Conservation (phyloP, 2,797 vertebrate genomes). For the Lerista edwardsae region DNA sequence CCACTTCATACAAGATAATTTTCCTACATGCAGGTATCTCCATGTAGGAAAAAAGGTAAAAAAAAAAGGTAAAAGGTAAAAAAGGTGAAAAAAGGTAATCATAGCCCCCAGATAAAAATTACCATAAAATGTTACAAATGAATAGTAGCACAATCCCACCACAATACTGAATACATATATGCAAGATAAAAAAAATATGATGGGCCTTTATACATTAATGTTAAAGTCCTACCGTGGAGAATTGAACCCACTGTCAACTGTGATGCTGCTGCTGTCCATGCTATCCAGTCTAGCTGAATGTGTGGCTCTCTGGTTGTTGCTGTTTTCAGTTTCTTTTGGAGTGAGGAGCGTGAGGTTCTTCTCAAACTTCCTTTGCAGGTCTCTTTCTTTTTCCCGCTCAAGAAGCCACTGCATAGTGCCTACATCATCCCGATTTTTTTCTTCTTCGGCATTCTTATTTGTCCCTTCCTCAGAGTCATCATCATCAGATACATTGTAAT, state of each 20-base stretch:
- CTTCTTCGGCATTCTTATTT: slow-evolving; percentile 87
- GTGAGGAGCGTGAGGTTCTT: slow-evolving; percentile 95
- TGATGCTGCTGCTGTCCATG: slow-evolving; percentile 99
- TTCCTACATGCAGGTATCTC: not conserved
- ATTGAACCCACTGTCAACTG: slow-evolving; percentile 99
- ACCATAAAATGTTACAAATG: slow-evolving; percentile 61
- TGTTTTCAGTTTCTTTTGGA: slow-evolving; percentile 95
- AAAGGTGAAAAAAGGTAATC: too few relatives aligned
- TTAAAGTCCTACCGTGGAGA: slow-evolving; percentile 92
- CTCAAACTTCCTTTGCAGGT: slow-evolving; percentile 96
- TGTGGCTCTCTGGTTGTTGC: slow-evolving; percentile 91
- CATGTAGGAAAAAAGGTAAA: not conserved
- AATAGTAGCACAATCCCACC: slow-evolving; percentile 8
- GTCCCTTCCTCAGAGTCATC: slow-evolving; percentile 92
- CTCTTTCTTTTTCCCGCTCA: slow-evolving; percentile 93
- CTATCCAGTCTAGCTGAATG: slow-evolving; percentile 97
- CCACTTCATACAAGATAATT: not conserved
- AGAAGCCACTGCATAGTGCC: slow-evolving; percentile 98
- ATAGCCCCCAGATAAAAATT: slow-evolving; percentile 45
- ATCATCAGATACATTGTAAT: slow-evolving; percentile 97
- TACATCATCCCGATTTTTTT: slow-evolving; percentile 84
- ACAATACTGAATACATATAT: slow-evolving; percentile 2
- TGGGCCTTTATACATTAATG: slow-evolving; percentile 54
- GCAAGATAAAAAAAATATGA: not conserved
- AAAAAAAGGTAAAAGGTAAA: too few relatives aligned